phyloP scores from a whole-genome alignment of 2,113 vertebrate genomes.

The Sula dactylatra region DNA sequence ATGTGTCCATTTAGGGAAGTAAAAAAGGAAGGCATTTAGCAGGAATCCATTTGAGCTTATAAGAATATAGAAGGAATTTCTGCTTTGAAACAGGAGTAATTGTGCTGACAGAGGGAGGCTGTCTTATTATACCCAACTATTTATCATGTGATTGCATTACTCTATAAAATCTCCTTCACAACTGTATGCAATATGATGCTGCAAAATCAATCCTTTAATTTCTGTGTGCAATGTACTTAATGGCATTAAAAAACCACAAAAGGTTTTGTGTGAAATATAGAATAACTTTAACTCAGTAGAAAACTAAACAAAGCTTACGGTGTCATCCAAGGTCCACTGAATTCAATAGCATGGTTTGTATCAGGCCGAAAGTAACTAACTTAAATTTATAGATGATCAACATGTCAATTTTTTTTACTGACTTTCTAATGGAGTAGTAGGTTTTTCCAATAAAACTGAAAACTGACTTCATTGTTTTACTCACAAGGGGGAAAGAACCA shows the following conservation, averaged over 20 bases:
- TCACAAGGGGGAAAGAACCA: not conserved
- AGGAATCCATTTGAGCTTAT: not conserved
- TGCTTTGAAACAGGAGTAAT: slow-evolving; percentile 7
- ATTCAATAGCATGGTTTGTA: not conserved
- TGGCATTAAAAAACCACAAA: not conserved
- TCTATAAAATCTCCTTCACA: not conserved
- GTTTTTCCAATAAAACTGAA: not conserved
- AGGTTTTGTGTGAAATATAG: not conserved
- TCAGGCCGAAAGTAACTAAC: not conserved
- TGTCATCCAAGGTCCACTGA: not conserved
- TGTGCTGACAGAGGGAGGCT: not conserved
- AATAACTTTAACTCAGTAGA: not conserved
- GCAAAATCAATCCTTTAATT: not conserved
- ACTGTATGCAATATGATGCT: not conserved
- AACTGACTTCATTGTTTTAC: not conserved
- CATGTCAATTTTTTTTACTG: not conserved
- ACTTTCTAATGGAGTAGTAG: not conserved
- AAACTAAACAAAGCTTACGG: not conserved
- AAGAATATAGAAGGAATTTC: slow-evolving; percentile 37
- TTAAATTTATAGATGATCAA: not conserved
- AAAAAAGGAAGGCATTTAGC: not conserved
- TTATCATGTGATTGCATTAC: not conserved
- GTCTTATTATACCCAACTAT: not conserved
- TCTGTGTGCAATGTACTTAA: not conserved
- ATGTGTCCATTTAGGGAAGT: slow-evolving; percentile 28